phyloP scores from a whole-genome alignment of 2,888 invertebrate species.

The Shargacucullia verbasci region DNA sequence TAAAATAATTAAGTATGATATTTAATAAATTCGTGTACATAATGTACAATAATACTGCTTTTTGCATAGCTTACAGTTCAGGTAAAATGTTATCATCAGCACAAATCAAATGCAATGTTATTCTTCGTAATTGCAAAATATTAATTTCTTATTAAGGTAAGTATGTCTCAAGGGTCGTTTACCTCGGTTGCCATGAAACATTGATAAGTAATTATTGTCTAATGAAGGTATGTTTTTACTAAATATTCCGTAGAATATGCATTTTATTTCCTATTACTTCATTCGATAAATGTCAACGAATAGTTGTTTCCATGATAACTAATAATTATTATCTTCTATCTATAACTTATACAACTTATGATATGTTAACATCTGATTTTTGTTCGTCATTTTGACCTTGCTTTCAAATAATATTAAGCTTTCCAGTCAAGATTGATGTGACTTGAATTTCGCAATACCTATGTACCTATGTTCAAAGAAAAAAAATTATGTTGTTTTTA shows the following conservation, averaged over 20 bases:
- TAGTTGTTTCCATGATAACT: no score
- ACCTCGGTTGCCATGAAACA: conserved; percentile 56
- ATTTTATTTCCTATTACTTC: neutral
- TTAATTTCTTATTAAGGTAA: conserved; percentile 73
- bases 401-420: no score
- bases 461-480: no score
- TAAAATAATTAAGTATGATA: neutral
- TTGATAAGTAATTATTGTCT: neutral
- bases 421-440: no score
- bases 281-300: no score
- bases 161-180: conserved; percentile 73
- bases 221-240: neutral
- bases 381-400: no score
- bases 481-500: no score
- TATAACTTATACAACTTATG: no score
- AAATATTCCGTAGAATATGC: neutral
- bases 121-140: conserved; percentile 69
- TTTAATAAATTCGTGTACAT: neutral
- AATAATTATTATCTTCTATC: no score
- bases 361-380: no score
- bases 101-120: conserved; percentile 57
- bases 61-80: conserved; percentile 8
- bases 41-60: neutral
- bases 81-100: conserved; percentile 33
- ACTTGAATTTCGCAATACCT: no score